These are phyloP conservation scores for Syngnathus floridae DNA, from an alignment of 2,113 vertebrate species.

Conservation along the genomic window DNA sequence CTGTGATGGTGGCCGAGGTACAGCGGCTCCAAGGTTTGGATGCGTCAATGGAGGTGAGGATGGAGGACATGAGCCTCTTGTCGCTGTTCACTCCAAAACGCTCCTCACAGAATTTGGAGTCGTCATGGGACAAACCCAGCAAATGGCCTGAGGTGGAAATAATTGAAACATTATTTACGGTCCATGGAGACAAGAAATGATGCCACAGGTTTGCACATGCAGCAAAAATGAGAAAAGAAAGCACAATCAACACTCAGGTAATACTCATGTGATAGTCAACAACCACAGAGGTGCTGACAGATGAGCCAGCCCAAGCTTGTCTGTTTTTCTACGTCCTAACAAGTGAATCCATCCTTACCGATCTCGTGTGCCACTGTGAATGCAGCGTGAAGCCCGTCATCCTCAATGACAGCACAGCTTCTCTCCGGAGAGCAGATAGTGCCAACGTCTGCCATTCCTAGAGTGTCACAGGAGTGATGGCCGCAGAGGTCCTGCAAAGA, in stretches of 20 bases:
- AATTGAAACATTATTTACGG: background rate
- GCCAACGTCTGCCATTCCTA: conserved; percentile 98
- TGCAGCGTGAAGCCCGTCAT: conserved; percentile 94
- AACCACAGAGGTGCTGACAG: conserved; percentile 21
- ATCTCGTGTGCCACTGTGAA: conserved; percentile 98
- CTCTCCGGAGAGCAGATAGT: conserved; percentile 96
- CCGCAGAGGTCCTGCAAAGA: conserved; percentile 89
- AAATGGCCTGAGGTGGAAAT: conserved; percentile 77
- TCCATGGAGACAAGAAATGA: background rate
- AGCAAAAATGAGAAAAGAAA: conserved; percentile 25
- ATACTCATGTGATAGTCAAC: conserved; percentile 6
- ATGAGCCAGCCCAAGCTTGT: conserved; percentile 17
- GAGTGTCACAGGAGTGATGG: conserved; percentile 96
- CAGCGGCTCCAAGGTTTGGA: conserved; percentile 99
- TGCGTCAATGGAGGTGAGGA: conserved; percentile 92
- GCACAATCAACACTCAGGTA: conserved; percentile 7
- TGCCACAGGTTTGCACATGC: conserved; percentile 2
- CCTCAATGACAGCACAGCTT: conserved; percentile 98
- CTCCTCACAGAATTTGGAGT: conserved; percentile 97
- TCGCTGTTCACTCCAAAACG: conserved; percentile 89
- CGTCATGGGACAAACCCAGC: conserved; percentile 93
- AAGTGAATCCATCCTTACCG: conserved; percentile 64
- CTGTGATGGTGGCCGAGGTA: conserved; percentile 92
- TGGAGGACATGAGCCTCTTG: conserved; percentile 97
- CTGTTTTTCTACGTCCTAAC: background rate